Conservation (phyloP, 2,797 vertebrate species). For the Parauchenoglanis ngamensis region DNA sequence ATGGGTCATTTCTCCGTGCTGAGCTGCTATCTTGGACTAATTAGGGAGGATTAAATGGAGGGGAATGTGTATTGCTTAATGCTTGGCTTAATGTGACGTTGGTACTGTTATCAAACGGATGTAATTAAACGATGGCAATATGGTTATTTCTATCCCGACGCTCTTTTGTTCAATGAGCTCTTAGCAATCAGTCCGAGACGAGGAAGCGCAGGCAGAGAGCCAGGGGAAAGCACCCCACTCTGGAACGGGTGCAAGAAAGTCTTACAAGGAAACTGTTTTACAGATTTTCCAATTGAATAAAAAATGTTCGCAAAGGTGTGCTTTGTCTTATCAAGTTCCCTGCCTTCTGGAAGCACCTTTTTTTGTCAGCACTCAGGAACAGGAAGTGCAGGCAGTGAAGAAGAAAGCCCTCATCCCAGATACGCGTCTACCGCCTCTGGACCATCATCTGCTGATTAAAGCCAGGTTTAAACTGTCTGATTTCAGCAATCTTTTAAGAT, state of each 20-base stretch:
- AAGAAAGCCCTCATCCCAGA: neutral
- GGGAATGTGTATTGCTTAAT: conserved; percentile 56
- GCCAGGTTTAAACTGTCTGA: neutral
- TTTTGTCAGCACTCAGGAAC: neutral
- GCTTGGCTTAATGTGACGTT: conserved; percentile 54
- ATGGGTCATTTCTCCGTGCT: conserved; percentile 35
- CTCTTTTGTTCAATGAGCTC: conserved; percentile 43
- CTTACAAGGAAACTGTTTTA: neutral
- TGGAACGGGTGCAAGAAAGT: conserved; percentile 1
- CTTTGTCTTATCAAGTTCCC: neutral
- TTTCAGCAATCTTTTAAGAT: neutral
- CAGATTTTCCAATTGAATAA: neutral
- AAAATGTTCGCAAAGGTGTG: neutral
- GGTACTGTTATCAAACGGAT: conserved; percentile 52
- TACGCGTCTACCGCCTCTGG: neutral
- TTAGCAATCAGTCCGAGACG: conserved; percentile 44
- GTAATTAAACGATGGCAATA: conserved; percentile 54
- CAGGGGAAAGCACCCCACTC: conserved; percentile 15
- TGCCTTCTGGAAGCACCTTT: neutral
- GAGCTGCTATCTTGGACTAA: conserved; percentile 46
- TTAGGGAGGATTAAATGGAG: conserved; percentile 59
- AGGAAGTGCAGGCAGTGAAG: too few relatives aligned
- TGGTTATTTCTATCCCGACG: conserved; percentile 39
- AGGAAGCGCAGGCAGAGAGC: conserved; percentile 16
- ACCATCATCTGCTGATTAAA: conserved; percentile 20